Percentiles rank a stretch among this genome's conserved stretches.
phyloP scores from a whole-genome alignment of 2,113 vertebrate genomes.

The Ameiurus melas region DNA sequence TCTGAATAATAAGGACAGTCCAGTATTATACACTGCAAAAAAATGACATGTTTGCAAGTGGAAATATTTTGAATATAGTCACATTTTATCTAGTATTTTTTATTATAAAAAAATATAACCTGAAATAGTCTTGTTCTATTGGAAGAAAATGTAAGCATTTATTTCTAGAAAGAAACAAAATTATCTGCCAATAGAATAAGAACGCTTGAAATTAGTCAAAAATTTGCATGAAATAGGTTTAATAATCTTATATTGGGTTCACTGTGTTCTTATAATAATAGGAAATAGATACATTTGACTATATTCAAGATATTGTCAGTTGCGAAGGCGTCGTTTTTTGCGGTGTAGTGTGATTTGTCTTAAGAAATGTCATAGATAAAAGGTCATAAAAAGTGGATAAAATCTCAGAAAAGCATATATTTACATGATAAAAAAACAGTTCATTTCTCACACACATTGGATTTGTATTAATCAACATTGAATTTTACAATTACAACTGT shows the following conservation, averaged over 20 bases:
- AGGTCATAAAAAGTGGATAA: constrained; percentile 51
- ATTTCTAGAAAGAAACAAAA: not conserved
- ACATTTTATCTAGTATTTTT: not conserved
- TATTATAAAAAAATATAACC: not conserved
- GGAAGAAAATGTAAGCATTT: not conserved
- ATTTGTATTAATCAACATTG: constrained; percentile 17
- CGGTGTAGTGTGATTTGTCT: not conserved
- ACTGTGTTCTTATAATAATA: not conserved
- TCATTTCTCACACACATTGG: constrained; percentile 43
- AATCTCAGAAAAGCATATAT: constrained; percentile 59
- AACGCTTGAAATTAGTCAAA: not conserved
- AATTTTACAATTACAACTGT: constrained; percentile 1
- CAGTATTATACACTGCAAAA: constrained; percentile 47
- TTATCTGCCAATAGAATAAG: not conserved
- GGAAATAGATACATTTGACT: not conserved
- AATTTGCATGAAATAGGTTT: not conserved
- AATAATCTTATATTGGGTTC: not conserved
- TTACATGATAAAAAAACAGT: constrained; percentile 58
- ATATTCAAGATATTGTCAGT: not conserved
- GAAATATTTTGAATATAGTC: not conserved
- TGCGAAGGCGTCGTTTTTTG: not conserved
- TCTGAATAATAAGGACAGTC: constrained; percentile 54
- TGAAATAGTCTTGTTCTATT: not conserved
- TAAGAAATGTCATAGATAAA: constrained; percentile 44
- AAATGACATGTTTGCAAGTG: not conserved